phyloP scores from a whole-genome alignment of 2,797 vertebrate species.

The Sarcophilus harrisii region DNA sequence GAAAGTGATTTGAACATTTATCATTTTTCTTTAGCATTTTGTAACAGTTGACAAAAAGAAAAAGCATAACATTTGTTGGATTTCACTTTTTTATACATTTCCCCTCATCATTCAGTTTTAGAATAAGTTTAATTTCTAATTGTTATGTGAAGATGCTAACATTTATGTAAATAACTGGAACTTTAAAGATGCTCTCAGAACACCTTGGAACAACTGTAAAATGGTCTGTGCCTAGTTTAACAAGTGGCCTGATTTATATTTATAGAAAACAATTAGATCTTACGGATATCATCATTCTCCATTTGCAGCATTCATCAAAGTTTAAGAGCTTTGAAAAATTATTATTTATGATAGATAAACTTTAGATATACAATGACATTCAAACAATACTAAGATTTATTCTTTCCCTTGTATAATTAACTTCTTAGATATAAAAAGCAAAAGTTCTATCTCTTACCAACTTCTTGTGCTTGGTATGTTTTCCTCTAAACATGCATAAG shows the following conservation, averaged over 20 bases:
- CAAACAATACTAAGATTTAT: not conserved
- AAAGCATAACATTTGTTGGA: not conserved
- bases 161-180: conserved; percentile 48
- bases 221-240: conserved; percentile 20
- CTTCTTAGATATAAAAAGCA: not conserved
- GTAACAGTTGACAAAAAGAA: conserved; percentile 15
- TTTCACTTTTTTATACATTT: not conserved
- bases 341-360: conserved; percentile 33
- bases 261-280: conserved; percentile 45
- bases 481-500: not conserved
- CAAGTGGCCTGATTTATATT: conserved; percentile 54
- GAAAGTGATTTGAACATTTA: conserved; percentile 22
- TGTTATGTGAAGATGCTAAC: conserved; percentile 5
- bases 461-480: not conserved
- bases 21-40: conserved; percentile 23
- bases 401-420: not conserved
- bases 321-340: conserved; percentile 30
- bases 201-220: conserved; percentile 17
- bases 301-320: too few relatives aligned
- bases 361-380: conserved; percentile 44
- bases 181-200: conserved; percentile 56
- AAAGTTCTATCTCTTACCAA: not conserved
- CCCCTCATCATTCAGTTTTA: not conserved
- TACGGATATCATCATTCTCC: conserved; percentile 33
- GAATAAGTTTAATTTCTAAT: conserved; percentile 9